Base-by-base conservation (phyloP, 1,140 invertebrate genomes). In the Lepidotrigona ventralis region DNA sequence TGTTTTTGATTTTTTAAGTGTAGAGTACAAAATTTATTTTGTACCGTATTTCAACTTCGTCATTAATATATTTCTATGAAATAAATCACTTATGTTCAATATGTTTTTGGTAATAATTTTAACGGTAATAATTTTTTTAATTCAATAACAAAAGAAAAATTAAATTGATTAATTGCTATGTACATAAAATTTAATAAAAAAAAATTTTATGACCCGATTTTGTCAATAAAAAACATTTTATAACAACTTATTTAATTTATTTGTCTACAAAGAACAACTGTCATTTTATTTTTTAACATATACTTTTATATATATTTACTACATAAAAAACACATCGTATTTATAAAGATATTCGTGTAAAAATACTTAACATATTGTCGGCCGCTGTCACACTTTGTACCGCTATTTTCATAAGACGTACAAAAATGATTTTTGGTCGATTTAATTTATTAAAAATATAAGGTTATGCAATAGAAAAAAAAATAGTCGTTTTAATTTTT, bases 41-140 rank as follows among this genome's bases (percentile, higher is more conserved):
- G 8, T 46, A 46, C 0, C 9, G 6, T 46, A 46, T 46, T 46
- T 46, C 8, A 9, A 46, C 39, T 46, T 46, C 8, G 39, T 46
- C 39, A 39, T 69, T 58, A 56, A 76, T 82, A 68, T 12, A 54
- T 60, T 82, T 82, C 54, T 82, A 77, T 82, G 77, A n/a, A 77
- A 77, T 1, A 79, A 83, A 83, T 79, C 74, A 85, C n/a, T 81
- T 86, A 54, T 26, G 39, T 86, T 86, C 14, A 58, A 69, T 33
- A 73, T 39, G 64, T 54, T 58, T 23, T 63, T 39, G n/a, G 14
- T 54, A 29, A n/a, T n/a, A n/a, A n/a, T n/a, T n/a, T n/a, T n/a
- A n/a, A 46, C 58, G 79, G 58, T 73, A 54, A 72, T 15, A 33
- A 46, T 54, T 79, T 60, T 15, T n/a, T 29, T 53, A 53, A 3